Conservation (phyloP, 1,140 invertebrate species). For the Lithobius niger region DNA sequence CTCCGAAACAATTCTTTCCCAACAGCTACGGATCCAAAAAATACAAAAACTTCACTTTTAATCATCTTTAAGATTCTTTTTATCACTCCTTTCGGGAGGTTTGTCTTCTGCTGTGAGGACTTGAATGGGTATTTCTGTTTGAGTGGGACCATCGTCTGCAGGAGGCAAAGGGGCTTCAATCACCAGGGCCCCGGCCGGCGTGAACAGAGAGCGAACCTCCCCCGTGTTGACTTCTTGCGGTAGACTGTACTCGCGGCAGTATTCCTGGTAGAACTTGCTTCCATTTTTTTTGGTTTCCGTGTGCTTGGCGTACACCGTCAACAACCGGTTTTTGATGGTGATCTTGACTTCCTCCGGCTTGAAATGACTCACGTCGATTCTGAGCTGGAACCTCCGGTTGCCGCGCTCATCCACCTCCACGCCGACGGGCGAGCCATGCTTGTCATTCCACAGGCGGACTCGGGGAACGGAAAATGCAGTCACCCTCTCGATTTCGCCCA, state of each 20-base stretch:
- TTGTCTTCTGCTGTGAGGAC: too few relatives aligned
- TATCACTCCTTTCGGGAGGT: too few relatives aligned
- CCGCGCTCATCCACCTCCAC: background rate
- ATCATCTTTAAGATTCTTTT: too few relatives aligned
- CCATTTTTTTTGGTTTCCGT: background rate
- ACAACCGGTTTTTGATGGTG: background rate
- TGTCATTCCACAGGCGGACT: background rate
- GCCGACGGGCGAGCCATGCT: background rate
- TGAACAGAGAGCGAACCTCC: background rate
- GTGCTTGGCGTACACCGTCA: background rate
- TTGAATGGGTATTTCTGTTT: conserved; percentile 3
- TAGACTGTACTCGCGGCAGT: background rate
- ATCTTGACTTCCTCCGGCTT: conserved; percentile 4
- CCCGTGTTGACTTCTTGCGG: background rate
- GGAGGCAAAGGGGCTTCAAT: background rate
- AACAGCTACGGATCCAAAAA: too few relatives aligned
- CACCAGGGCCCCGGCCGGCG: background rate
- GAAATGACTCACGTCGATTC: background rate
- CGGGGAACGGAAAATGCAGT: background rate
- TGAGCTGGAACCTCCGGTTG: background rate
- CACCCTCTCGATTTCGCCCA: background rate
- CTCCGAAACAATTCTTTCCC: too few relatives aligned
- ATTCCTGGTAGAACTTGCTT: background rate
- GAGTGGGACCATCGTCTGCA: background rate
- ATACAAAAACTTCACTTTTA: too few relatives aligned